Conservation (phyloP, 2,113 vertebrate species). For the Plectropomus leopardus region DNA sequence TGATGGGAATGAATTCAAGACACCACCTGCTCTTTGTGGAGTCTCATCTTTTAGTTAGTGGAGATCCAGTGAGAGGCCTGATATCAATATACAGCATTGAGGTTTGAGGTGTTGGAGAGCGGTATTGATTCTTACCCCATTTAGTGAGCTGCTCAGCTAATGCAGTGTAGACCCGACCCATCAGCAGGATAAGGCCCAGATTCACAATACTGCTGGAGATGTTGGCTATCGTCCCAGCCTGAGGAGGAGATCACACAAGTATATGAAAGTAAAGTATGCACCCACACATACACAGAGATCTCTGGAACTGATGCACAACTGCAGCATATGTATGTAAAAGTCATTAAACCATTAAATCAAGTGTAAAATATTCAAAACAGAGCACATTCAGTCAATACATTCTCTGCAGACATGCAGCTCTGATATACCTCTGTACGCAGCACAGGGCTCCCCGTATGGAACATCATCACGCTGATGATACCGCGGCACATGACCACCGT, state of each 20-base stretch:
- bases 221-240: conserved; percentile 88
- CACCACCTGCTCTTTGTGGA: conserved; percentile 3
- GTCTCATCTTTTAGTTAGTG: conserved; percentile 37
- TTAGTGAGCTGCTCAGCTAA: conserved; percentile 88
- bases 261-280: too few relatives aligned
- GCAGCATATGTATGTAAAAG: background rate
- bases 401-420: background rate
- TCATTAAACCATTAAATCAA: background rate
- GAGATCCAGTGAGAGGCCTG: conserved; percentile 15
- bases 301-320: background rate
- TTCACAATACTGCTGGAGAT: conserved; percentile 87
- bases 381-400: background rate
- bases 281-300: background rate
- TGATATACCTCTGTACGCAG: conserved; percentile 84
- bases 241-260: conserved; percentile 17
- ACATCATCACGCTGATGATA: conserved; percentile 87
- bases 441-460: conserved; percentile 83
- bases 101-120: conserved; percentile 37
- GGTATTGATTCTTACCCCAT: conserved; percentile 81
- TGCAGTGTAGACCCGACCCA: conserved; percentile 86
- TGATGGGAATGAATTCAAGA: conserved; percentile 17
- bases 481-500: conserved; percentile 88
- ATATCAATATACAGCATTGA: conserved; percentile 5
- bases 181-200: conserved; percentile 85
- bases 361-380: background rate